Base-by-base conservation (phyloP, 2,797 vertebrate genomes). In the Chloroceryle inda region DNA sequence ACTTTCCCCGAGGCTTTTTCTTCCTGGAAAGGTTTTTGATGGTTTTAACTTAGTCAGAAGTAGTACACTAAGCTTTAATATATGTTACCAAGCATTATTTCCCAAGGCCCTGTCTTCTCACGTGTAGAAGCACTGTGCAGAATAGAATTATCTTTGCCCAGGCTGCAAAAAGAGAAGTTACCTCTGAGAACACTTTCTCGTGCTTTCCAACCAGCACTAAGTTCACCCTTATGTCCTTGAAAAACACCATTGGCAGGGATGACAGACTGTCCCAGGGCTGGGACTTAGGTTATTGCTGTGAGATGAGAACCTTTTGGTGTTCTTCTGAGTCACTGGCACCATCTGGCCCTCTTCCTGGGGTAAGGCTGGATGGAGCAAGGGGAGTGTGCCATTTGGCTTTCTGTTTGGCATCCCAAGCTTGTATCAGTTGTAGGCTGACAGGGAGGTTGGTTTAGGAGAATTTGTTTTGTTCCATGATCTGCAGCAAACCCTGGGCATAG, bases 301-400 rank as follows among this genome's bases (percentile, higher is more conserved):
- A 95, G 85, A 80, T 71, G 20, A 50, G 86, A 87, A 88, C 71
- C 66, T 97, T 93, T 89, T 68, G 91, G 86, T 11, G 0, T 89
- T 91, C 86, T 91, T 95, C 89, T 95, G 91, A 97, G 94, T 94
- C 96, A 97, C 61, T 96, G 93, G 21, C 88, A 92, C 96, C 96
- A 96, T 97, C 91, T 96, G 96, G 94, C 84, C 74, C 71, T 80
- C 29, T 94, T 89, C 52, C 90, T 89, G 85, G 72, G 76, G 89
- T 92, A 79, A 59, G 88, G 76, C 76, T 13, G 88, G 93, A 83
- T 93, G 84, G 78, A 92, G 52, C 0, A 2, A 86, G 83, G 3
- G 26, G 40, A 91, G 86, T 77, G 47, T 3, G 38, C 84, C 9
- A 2, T 45, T 79, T 33, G 2, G 71, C 52, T 67, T 89, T 91